Percentiles rank a stretch among this genome's conserved stretches.
phyloP scores from a whole-genome alignment of 2,113 vertebrate species.

The Chitala chitala region DNA sequence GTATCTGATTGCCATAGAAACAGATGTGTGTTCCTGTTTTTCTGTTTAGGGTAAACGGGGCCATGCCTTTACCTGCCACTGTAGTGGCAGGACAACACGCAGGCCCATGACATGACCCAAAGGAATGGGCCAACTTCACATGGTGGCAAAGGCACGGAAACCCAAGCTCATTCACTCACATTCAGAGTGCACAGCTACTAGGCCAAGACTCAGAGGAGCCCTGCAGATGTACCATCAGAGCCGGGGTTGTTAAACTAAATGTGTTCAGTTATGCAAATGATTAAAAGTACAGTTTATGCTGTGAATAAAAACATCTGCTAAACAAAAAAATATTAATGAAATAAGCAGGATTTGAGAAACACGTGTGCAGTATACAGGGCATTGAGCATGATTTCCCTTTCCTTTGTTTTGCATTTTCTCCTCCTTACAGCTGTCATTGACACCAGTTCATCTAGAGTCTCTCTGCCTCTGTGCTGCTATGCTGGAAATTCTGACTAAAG shows the following conservation, averaged over 20 bases:
- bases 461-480: too few species aligned
- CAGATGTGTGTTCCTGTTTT: neutral
- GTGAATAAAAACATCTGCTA: neutral
- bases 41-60: neutral
- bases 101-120: neutral
- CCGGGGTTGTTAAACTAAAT: neutral
- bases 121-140: neutral
- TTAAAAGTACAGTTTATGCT: neutral
- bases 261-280: neutral
- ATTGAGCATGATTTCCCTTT: neutral
- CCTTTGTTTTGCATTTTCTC: neutral
- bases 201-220: neutral
- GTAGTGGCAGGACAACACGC: neutral
- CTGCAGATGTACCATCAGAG: neutral
- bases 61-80: neutral
- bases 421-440: neutral
- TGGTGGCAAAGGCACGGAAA: neutral
- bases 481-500: too few species aligned
- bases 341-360: neutral
- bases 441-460: too few species aligned
- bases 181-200: neutral
- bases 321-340: neutral
- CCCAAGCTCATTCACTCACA: neutral
- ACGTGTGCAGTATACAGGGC: neutral
- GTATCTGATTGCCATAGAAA: conserved; percentile 50